phyloP scores from a whole-genome alignment of 2,888 invertebrate species.

The Cerastoderma edule region DNA sequence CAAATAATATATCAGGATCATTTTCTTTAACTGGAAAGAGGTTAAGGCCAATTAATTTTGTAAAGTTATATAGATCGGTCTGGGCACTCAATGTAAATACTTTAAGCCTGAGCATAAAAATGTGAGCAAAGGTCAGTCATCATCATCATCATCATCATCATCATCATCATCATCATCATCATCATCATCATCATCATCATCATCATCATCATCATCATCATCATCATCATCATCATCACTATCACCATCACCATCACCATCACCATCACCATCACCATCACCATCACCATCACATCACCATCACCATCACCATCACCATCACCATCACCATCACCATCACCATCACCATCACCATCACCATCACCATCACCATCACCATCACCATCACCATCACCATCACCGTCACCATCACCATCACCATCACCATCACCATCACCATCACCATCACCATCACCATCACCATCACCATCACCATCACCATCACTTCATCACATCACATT shows the following conservation, averaged over 20 bases:
- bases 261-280: slow-evolving; percentile 37
- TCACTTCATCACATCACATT: slow-evolving; percentile 23
- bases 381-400: slow-evolving; percentile 18
- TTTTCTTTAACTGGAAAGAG: not conserved
- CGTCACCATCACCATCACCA: too few relatives aligned
- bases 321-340: slow-evolving; percentile 23
- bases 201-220: slow-evolving; percentile 28
- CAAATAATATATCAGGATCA: not conserved
- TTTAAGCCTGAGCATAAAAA: not conserved
- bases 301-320: slow-evolving; percentile 27
- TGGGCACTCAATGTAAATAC: not conserved
- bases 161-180: slow-evolving; percentile 35
- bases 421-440: slow-evolving; percentile 18
- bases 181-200: slow-evolving; percentile 28
- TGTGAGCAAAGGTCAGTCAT: not conserved
- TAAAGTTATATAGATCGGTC: not conserved
- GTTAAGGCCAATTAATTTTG: not conserved
- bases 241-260: slow-evolving; percentile 26
- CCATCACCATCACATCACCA: slow-evolving; percentile 28
- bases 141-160: slow-evolving; percentile 43
- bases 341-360: slow-evolving; percentile 15
- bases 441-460: slow-evolving; percentile 10
- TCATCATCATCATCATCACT: slow-evolving; percentile 12
- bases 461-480: slow-evolving; percentile 24
- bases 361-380: slow-evolving; percentile 29